A percentile compares a stretch with the other conserved stretches of the same genome.
Evolutionary conservation across 2,888 invertebrate genomes (phyloP).

Genomic region (Plebejus argus): DNA sequence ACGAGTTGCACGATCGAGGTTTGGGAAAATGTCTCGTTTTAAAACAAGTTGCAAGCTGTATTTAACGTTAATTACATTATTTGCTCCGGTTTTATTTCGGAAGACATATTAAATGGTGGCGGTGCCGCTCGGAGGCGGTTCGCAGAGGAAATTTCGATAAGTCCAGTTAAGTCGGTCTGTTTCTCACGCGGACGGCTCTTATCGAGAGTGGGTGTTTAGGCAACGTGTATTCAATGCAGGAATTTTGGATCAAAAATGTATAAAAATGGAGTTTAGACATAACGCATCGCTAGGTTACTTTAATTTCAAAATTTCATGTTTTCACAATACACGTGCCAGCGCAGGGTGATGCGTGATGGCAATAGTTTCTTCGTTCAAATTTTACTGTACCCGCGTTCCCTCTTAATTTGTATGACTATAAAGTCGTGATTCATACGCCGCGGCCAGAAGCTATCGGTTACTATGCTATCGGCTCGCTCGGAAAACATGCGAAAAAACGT

Average conservation of each 20-base stretch:
- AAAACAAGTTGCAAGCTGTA: not conserved
- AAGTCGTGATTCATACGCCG: too few species aligned
- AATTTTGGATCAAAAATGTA: not conserved
- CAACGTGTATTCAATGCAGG: not conserved
- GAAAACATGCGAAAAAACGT: too few species aligned
- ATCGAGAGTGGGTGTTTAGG: constrained; percentile 32
- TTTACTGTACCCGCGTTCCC: too few species aligned
- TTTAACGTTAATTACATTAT: constrained; percentile 23
- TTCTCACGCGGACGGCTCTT: constrained; percentile 38
- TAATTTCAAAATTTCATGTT: too few species aligned
- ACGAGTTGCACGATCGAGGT: not conserved
- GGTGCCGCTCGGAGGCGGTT: constrained; percentile 36
- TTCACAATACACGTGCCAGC: too few species aligned
- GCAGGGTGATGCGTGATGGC: too few species aligned
- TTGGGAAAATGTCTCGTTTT: constrained; percentile 4
- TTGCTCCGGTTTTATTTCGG: constrained; percentile 20
- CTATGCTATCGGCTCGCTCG: too few species aligned
- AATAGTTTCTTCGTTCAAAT: too few species aligned
- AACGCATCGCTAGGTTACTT: too few species aligned
- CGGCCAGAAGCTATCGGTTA: too few species aligned
- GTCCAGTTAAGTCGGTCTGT: constrained; percentile 37
- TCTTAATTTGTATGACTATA: too few species aligned
- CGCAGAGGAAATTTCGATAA: constrained; percentile 39
- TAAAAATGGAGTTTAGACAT: too few species aligned
- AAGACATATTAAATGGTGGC: constrained; percentile 34